Conservation (phyloP, 2,797 vertebrate genomes). For the Apogon talboti region DNA sequence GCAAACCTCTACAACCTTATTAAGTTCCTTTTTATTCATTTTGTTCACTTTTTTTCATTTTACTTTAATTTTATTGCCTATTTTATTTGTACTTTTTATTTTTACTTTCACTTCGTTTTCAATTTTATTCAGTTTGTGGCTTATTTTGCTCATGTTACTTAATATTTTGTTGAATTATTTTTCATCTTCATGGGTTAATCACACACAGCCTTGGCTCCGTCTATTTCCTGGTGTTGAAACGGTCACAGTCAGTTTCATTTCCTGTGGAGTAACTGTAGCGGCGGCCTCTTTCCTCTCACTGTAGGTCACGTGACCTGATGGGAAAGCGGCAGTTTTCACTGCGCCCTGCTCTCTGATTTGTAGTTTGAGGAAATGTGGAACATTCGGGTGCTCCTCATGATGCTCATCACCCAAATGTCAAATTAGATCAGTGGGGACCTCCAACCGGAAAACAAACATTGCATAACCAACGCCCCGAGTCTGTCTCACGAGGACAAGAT, state of each 20-base stretch:
- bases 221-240: slow-evolving; percentile 33
- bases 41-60: too few relatives aligned
- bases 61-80: too few relatives aligned
- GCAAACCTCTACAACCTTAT: too few relatives aligned
- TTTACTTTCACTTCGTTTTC: too few relatives aligned
- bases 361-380: slow-evolving; percentile 67
- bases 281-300: slow-evolving; percentile 24
- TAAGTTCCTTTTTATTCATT: too few relatives aligned
- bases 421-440: slow-evolving; percentile 78
- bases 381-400: slow-evolving; percentile 76
- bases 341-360: slow-evolving; percentile 28
- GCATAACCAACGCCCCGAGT: slow-evolving; percentile 60
- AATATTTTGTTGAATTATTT: too few relatives aligned
- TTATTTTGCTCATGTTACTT: too few relatives aligned
- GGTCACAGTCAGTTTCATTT: slow-evolving; percentile 53
- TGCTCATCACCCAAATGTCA: slow-evolving; percentile 73
- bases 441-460: slow-evolving; percentile 62
- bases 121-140: too few relatives aligned
- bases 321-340: slow-evolving; percentile 17
- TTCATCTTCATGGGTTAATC: too few relatives aligned
- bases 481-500: slow-evolving; percentile 68
- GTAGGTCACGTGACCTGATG: not conserved
- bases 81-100: too few relatives aligned
- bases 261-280: slow-evolving; percentile 22
- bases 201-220: not conserved